Evolutionary conservation across 2,888 invertebrate genomes (phyloP).

Genomic region (Oscheius sp.): DNA sequence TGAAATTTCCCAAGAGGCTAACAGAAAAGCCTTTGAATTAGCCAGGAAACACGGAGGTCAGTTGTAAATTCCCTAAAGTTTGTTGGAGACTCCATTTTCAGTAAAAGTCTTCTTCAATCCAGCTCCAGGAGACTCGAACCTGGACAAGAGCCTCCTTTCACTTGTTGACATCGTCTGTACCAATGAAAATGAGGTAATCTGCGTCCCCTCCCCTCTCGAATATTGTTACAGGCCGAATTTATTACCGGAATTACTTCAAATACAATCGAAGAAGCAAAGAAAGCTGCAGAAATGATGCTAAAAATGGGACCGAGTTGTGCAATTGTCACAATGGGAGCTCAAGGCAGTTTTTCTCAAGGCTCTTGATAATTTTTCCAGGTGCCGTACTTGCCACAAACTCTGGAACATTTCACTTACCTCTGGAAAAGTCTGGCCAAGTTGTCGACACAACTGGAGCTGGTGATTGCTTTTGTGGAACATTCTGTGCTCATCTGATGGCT

Average conservation of each 20-base stretch:
- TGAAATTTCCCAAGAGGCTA: constrained; percentile 79
- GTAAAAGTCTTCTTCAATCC: constrained; percentile 89
- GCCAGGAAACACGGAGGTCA: constrained; percentile 79
- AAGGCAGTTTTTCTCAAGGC: not conserved
- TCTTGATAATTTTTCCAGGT: constrained; percentile 74
- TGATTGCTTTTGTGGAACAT: constrained; percentile 93
- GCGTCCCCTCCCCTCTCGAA: not conserved
- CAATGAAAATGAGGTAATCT: constrained; percentile 82
- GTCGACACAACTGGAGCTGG: constrained; percentile 83
- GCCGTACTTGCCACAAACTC: not conserved
- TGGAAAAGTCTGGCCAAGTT: not conserved
- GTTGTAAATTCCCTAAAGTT: not conserved
- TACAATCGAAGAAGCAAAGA: constrained; percentile 54
- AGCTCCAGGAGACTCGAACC: constrained; percentile 84
- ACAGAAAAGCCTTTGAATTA: constrained; percentile 72
- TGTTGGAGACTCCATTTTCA: constrained; percentile 66
- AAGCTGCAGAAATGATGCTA: constrained; percentile 61
- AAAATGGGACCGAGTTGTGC: constrained; percentile 62
- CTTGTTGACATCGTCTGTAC: constrained; percentile 87
- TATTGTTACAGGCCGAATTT: constrained; percentile 76
- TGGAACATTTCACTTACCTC: not conserved
- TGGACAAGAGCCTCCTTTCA: constrained; percentile 79
- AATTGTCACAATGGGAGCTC: constrained; percentile 66
- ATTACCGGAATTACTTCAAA: constrained; percentile 58
- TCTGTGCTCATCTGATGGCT: constrained; percentile 81